Base-by-base conservation (phyloP, 1,140 invertebrate species). In the Belonocnema kinseyi region DNA sequence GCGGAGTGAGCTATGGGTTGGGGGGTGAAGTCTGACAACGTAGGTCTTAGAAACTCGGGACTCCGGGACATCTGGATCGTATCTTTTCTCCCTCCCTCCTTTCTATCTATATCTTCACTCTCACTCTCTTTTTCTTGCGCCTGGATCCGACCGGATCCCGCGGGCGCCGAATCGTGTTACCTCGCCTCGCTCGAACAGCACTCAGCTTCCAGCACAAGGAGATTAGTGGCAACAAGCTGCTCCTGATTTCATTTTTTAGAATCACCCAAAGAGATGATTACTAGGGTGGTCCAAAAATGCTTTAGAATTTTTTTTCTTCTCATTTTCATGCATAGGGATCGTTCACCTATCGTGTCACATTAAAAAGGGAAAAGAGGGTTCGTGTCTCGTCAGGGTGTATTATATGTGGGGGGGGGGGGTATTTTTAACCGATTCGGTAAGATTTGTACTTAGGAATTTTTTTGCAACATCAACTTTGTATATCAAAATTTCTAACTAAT, bases 21-120 rank as follows among this genome's bases (percentile, higher is more conserved):
- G 71, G 56, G 71, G 73, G 66, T 76, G 58, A 26, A 80, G 80
- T 78, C 83, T 85, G 84, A 82, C 83, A 86, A 86, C 82, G 84
- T 81, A 81, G 84, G 80, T 83, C 81, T 88, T 83, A 80, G 84
- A 83, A 86, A 78, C 80, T 50, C 78, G 54, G 21, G 21, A 2
- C 21, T 26, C 21, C 21, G 21, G 79, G 86, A 88, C 89, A 90
- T 90, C 88, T 90, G 89, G 89, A 89, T 89, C 85, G 83, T 88
- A 89, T 85, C 78, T 74, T 81, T 46, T 77, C 78, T 77, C 72
- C 74, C 73, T 78, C 52, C 53, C 52, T 54, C 79, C 76, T 75
- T 74, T 71, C 74, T 77, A 72, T 56, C 50, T 17, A 71, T 10
- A 58, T 56, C 75, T 73, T 73, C 54, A 74, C 50, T 74, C 33